phyloP scores from a whole-genome alignment of 2,113 vertebrate species.

The Potamarius usumacintae region DNA sequence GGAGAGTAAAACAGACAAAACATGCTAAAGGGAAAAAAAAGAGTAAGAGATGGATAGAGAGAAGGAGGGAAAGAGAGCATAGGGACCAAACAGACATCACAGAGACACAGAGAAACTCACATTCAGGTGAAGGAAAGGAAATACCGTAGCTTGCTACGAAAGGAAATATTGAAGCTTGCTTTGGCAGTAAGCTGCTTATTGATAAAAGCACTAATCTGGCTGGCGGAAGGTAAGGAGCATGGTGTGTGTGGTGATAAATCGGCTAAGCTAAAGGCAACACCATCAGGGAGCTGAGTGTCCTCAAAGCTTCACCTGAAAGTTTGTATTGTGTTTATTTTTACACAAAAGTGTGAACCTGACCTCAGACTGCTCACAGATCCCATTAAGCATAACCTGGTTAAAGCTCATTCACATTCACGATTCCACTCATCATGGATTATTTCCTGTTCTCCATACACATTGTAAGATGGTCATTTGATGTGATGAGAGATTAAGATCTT shows the following conservation, averaged over 20 bases:
- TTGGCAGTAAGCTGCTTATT: constrained; percentile 80
- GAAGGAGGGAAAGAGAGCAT: background rate
- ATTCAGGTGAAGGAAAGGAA: constrained; percentile 62
- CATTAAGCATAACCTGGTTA: constrained; percentile 51
- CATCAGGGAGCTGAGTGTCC: constrained; percentile 70
- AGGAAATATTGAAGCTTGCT: constrained; percentile 75
- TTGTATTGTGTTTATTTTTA: constrained; percentile 54
- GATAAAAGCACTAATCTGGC: constrained; percentile 82
- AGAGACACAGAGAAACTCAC: constrained; percentile 50
- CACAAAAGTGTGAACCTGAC: constrained; percentile 60
- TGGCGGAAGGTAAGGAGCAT: constrained; percentile 77
- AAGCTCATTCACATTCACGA: constrained; percentile 59
- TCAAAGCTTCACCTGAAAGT: constrained; percentile 68
- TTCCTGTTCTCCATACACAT: constrained; percentile 57
- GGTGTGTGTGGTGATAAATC: constrained; percentile 74
- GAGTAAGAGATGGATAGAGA: constrained; percentile 27
- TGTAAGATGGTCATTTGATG: constrained; percentile 63
- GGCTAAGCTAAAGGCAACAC: constrained; percentile 74
- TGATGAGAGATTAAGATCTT: constrained; percentile 57
- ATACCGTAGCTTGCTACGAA: constrained; percentile 57
- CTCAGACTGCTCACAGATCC: constrained; percentile 46
- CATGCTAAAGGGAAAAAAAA: constrained; percentile 1
- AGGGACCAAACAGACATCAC: constrained; percentile 48
- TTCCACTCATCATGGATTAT: constrained; percentile 61
- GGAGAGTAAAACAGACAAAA: background rate